These are phyloP conservation scores for Aegotheles bennettii DNA, from an alignment of 2,113 vertebrate genomes.

Conservation along the genomic window DNA sequence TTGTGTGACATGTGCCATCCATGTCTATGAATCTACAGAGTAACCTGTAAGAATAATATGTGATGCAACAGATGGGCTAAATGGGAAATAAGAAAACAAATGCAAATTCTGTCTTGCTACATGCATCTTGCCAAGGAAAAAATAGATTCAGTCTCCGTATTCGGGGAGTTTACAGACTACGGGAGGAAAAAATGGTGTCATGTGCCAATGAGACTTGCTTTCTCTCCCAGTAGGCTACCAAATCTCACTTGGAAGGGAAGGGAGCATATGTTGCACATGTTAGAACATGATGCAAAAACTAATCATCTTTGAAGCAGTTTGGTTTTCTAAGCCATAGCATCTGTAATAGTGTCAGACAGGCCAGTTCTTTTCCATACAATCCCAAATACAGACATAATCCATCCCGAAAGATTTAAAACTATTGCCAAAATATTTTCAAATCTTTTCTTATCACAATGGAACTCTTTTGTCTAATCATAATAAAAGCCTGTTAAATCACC, in stretches of 20 bases:
- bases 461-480: background rate
- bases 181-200: background rate
- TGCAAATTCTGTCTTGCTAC: background rate
- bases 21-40: background rate
- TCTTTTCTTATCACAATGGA: background rate
- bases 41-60: background rate
- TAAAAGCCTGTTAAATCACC: background rate
- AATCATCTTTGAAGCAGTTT: background rate
- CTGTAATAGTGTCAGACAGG: background rate
- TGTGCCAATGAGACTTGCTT: background rate
- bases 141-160: background rate
- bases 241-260: background rate
- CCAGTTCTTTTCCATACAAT: background rate
- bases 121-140: background rate
- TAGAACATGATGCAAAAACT: background rate
- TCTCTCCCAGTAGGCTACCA: background rate
- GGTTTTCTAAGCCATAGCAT: background rate
- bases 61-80: conserved; percentile 1
- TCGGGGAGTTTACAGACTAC: background rate
- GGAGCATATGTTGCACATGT: background rate
- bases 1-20: conserved; percentile 1
- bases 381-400: background rate
- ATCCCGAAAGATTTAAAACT: background rate
- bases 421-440: background rate
- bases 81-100: conserved; percentile 27